phyloP scores from a whole-genome alignment of 2,797 vertebrate species.

The Arnoldichthys spilopterus region DNA sequence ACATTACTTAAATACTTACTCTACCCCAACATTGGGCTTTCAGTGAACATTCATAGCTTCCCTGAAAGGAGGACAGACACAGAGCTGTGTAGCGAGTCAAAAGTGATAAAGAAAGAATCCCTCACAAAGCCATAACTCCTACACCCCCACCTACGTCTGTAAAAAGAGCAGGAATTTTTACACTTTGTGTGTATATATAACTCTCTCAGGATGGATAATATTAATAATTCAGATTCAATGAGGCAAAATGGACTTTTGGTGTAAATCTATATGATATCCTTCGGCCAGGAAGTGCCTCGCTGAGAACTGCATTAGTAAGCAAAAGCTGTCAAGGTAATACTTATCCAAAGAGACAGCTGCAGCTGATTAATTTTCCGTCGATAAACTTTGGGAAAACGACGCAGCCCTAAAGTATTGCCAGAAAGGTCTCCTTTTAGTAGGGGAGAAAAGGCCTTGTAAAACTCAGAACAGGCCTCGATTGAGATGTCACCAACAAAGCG shows the following conservation, averaged over 20 bases:
- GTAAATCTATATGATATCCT: conserved; percentile 66
- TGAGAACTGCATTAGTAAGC: conserved; percentile 58
- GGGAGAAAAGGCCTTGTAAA: neutral
- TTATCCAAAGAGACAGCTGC: conserved; percentile 46
- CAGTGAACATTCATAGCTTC: conserved; percentile 70
- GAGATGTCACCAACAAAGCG: conserved; percentile 66
- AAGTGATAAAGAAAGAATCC: conserved; percentile 71
- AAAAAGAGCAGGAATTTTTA: conserved; percentile 71
- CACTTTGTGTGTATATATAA: conserved; percentile 65
- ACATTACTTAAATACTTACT: neutral
- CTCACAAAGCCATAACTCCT: conserved; percentile 66
- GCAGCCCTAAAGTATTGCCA: conserved; percentile 25
- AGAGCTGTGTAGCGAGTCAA: conserved; percentile 63
- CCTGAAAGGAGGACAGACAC: conserved; percentile 52
- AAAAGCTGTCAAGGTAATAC: conserved; percentile 54
- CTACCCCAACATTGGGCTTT: conserved; percentile 61
- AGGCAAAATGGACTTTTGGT: conserved; percentile 73
- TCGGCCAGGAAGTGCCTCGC: conserved; percentile 43
- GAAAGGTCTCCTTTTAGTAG: conserved; percentile 28
- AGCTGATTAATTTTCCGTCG: conserved; percentile 59
- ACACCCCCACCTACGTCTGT: neutral
- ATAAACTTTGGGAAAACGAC: conserved; percentile 38
- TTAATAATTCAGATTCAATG: conserved; percentile 73
- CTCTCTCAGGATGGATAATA: conserved; percentile 53
- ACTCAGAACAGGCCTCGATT: conserved; percentile 52